Base-by-base conservation (phyloP, 2,888 invertebrate genomes). In the Dorcus parallelipipedus region DNA sequence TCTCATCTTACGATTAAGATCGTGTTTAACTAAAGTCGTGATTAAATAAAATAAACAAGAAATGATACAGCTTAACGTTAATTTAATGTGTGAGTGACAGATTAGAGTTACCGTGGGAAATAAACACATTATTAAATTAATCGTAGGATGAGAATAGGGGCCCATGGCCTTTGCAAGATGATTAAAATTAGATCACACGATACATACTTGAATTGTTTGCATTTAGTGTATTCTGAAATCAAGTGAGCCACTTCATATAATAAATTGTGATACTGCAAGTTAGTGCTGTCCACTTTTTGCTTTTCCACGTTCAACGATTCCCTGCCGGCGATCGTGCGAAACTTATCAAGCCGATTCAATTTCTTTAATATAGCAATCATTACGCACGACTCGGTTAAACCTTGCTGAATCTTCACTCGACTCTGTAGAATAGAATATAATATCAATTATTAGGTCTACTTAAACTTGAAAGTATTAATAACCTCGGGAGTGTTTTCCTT, bases 161-260 rank as follows among this genome's bases (percentile, higher is more conserved):
- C 14, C 14, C 1, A n/a, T 14, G 14, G 14, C 14, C 14, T 14
- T 14, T 14, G 14, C 14, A 14, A 14, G 14, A 14, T 14, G 14
- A 14, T 14, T 14, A 14, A 14, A 14, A 51, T 38, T 54, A 52
- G 33, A 55, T 38, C 49, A 38, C 10, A 49, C 8, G 38, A 14
- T 14, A 67, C 82, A 74, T 77, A 88, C 88, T 94, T 96, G 75
- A 96, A 97, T 73, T 96, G 93, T 59, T 95, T 84, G 73, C 97
- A 97, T 72, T 95, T 94, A 17, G 91, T 88, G n/a, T 95, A 94
- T 83, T 97, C 97, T 68, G 94, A 93, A 67, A 94, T 90, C 17
- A 97, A 81, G 80, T 97, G 95, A 73, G 93, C 90, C 7, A 93
- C 89, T 82, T 97, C 97, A 76, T 97, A 97, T 4, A 96, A 80